Percentiles rank a stretch among this genome's conserved stretches.
Conservation (phyloP, 2,888 invertebrate species). For the Linnaemya vulpina region DNA sequence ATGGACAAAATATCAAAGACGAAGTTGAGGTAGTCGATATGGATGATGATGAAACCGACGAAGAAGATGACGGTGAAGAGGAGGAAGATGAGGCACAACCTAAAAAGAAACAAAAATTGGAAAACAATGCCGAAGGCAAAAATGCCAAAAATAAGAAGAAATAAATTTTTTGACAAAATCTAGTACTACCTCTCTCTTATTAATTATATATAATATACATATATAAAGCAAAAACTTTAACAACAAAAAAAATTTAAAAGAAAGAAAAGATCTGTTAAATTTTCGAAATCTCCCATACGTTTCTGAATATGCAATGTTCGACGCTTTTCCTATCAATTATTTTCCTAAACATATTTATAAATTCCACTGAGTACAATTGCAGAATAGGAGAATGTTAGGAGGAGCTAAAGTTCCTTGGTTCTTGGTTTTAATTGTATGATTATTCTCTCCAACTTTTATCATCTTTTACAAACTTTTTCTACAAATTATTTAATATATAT, state of each 20-base stretch:
- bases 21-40: slow-evolving; percentile 92
- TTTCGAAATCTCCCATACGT: slow-evolving; percentile 28
- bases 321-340: slow-evolving; percentile 29
- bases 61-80: slow-evolving; percentile 85
- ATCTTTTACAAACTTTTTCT: slow-evolving; percentile 33
- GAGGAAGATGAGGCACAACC: slow-evolving; percentile 90
- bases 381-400: slow-evolving; percentile 9
- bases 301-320: slow-evolving; percentile 34
- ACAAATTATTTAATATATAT: slow-evolving; percentile 32
- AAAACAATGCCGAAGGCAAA: slow-evolving; percentile 88
- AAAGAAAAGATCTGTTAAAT: slow-evolving; percentile 48
- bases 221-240: slow-evolving; percentile 57
- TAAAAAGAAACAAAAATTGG: slow-evolving; percentile 90
- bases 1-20: slow-evolving; percentile 92
- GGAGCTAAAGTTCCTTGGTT: slow-evolving; percentile 59
- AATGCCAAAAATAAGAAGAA: slow-evolving; percentile 88
- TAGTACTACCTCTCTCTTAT: slow-evolving; percentile 70
- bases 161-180: slow-evolving; percentile 74
- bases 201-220: slow-evolving; percentile 57
- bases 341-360: slow-evolving; percentile 18
- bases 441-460: slow-evolving; percentile 40
- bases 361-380: slow-evolving; percentile 18
- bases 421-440: slow-evolving; percentile 53
- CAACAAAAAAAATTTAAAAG: slow-evolving; percentile 35
- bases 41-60: slow-evolving; percentile 89